Percentiles rank a stretch among this genome's conserved stretches.
Conservation (phyloP, 2,797 vertebrate genomes). For the Ibycter americanus region DNA sequence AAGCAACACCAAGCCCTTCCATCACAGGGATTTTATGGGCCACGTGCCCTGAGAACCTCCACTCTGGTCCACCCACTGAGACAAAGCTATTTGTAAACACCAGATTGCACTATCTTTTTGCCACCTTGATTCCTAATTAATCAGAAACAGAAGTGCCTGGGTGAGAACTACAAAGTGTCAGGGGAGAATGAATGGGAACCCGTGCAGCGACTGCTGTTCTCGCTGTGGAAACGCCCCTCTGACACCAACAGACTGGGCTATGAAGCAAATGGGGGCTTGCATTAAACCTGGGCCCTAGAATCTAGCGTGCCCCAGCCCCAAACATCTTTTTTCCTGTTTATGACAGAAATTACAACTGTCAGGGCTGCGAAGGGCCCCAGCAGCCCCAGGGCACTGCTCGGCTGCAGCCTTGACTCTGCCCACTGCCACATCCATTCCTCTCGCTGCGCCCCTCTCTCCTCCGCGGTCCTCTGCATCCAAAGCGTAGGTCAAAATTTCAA, state of each 20-base stretch:
- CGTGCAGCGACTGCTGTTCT: background rate
- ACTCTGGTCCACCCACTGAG: background rate
- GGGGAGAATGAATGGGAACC: background rate
- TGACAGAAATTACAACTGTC: background rate
- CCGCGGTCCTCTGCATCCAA: background rate
- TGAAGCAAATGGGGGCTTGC: background rate
- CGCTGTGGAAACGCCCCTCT: background rate
- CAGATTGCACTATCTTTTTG: background rate
- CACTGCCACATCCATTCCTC: background rate
- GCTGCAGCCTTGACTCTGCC: background rate
- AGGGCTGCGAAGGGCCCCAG: background rate
- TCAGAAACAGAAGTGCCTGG: background rate
- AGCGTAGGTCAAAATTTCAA: background rate
- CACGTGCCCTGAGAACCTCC: background rate
- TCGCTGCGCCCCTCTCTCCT: background rate
- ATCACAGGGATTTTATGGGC: background rate
- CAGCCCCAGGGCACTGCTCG: background rate
- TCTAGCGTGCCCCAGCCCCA: background rate
- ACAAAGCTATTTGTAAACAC: conserved; percentile 7
- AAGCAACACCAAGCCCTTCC: background rate
- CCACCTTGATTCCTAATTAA: background rate
- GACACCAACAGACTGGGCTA: background rate
- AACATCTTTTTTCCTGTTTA: background rate
- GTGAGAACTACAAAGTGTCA: background rate
- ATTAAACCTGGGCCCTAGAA: background rate